phyloP scores from a whole-genome alignment of 2,888 invertebrate genomes.

The Limnephilus auricula region DNA sequence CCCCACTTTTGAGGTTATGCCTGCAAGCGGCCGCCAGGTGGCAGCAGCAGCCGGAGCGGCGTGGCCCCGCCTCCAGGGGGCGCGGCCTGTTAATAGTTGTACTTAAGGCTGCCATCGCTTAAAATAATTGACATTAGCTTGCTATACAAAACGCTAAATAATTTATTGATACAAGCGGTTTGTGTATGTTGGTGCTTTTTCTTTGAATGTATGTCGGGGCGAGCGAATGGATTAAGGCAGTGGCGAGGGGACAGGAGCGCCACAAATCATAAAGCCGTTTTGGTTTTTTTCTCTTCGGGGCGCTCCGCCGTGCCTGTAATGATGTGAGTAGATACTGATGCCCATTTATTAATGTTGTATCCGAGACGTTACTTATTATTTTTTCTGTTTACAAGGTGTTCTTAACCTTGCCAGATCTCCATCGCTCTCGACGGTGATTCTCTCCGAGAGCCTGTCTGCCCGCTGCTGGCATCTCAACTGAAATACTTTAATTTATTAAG shows the following conservation, averaged over 20 bases:
- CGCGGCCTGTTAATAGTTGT: constrained; percentile 66
- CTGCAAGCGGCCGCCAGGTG: constrained; percentile 64
- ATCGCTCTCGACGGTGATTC: constrained; percentile 31
- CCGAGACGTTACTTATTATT: constrained; percentile 50
- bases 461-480: neutral
- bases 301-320: constrained; percentile 39
- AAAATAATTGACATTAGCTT: constrained; percentile 67
- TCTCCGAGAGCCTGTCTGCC: neutral
- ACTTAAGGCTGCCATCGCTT: constrained; percentile 66
- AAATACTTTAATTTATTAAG: neutral
- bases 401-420: constrained; percentile 33
- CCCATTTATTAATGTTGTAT: constrained; percentile 47
- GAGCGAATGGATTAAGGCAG: constrained; percentile 51
- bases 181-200: constrained; percentile 63
- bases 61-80: constrained; percentile 60
- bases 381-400: constrained; percentile 51
- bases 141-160: constrained; percentile 66
- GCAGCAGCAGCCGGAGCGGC: constrained; percentile 63
- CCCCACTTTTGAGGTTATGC: constrained; percentile 64
- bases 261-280: constrained; percentile 61
- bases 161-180: constrained; percentile 66
- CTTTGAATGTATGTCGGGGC: constrained; percentile 50
- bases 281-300: constrained; percentile 51
- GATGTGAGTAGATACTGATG: constrained; percentile 53
- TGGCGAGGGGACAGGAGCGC: constrained; percentile 52